These are phyloP conservation scores for Nephrotoma guestfalica DNA, from an alignment of 2,888 invertebrate genomes.

Conservation along the genomic window DNA sequence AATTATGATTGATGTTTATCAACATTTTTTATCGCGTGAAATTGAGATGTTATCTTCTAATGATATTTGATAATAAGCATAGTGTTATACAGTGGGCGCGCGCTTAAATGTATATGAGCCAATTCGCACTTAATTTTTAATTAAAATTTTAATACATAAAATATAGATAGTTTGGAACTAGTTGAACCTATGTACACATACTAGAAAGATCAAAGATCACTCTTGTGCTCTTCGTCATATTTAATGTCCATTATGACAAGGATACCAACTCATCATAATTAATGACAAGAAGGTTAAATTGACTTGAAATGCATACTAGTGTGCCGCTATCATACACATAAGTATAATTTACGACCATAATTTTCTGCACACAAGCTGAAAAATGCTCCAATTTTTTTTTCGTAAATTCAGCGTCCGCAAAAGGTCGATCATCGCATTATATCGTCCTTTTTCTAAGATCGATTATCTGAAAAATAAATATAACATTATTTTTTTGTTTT, in stretches of 20 bases:
- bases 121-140: neutral
- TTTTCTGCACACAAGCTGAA: neutral
- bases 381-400: neutral
- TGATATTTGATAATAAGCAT: neutral
- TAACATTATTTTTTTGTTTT: neutral
- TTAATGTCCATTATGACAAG: neutral
- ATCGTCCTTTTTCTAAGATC: neutral
- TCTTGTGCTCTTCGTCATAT: neutral
- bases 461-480: neutral
- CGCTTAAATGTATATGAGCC: neutral
- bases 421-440: neutral
- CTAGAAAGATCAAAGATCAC: neutral
- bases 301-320: neutral
- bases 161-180: neutral
- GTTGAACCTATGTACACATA: neutral
- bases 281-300: neutral
- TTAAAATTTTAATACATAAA: too few species aligned
- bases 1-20: neutral
- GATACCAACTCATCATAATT: neutral
- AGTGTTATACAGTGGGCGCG: neutral
- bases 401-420: neutral
- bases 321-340: neutral
- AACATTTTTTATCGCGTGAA: neutral
- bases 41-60: neutral
- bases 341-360: neutral